Conservation (phyloP, 2,113 vertebrate genomes). For the Phrynosoma blainvillii region DNA sequence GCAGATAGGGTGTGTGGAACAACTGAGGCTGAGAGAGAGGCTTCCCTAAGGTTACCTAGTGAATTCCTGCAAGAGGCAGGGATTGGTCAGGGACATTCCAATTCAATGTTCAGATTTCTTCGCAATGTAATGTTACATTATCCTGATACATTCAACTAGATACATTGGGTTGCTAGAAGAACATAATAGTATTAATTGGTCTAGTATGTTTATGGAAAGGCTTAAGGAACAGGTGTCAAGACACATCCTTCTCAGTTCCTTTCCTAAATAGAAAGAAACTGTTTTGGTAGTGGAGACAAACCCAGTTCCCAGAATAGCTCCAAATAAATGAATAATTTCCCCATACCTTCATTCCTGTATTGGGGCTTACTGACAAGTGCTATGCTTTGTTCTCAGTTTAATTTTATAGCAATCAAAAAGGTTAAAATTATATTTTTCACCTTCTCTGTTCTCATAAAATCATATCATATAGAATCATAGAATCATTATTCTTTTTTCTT, state of each 20-base stretch:
- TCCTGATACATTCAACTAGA: neutral
- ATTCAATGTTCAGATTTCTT: neutral
- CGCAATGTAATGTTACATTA: neutral
- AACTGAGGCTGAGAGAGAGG: neutral
- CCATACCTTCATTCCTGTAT: neutral
- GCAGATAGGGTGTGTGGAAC: too few relatives aligned
- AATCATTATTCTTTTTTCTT: too few relatives aligned
- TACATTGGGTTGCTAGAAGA: neutral
- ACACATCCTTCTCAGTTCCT: too few relatives aligned
- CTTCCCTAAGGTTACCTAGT: neutral
- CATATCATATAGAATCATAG: too few relatives aligned
- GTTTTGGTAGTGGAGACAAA: neutral
- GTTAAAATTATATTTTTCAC: too few relatives aligned
- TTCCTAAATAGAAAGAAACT: too few relatives aligned
- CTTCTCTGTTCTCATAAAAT: too few relatives aligned
- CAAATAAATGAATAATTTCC: neutral
- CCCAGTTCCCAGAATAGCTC: neutral
- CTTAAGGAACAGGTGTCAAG: too few relatives aligned
- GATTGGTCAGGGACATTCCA: neutral
- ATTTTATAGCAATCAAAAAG: neutral
- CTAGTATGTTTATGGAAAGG: neutral
- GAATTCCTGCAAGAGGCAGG: too few relatives aligned
- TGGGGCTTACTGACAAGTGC: neutral
- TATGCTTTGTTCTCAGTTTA: neutral
- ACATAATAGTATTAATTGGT: neutral